A percentile compares a stretch with the other conserved stretches of the same genome.
These are phyloP conservation scores for Nesogale talazaci DNA, from an alignment of 2,113 vertebrate species.

Conservation along the genomic window DNA sequence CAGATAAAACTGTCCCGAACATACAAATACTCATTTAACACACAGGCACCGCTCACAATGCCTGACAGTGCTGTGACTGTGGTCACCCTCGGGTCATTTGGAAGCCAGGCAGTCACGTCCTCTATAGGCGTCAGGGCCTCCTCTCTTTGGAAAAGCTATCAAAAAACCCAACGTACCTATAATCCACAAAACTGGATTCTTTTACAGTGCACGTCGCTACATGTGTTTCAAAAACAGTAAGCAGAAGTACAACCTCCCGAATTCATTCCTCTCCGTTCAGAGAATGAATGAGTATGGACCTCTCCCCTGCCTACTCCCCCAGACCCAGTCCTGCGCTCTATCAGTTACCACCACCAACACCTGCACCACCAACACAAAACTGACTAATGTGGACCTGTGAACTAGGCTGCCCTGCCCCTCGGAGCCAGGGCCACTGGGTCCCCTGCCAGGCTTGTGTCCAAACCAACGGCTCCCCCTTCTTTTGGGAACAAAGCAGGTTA, in stretches of 20 bases:
- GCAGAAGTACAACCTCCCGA: constrained; percentile 62
- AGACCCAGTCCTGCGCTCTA: background rate
- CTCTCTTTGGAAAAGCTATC: constrained; percentile 82
- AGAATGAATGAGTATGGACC: constrained; percentile 63
- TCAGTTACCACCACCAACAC: constrained; percentile 17
- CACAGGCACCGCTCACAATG: constrained; percentile 80
- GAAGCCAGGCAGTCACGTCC: constrained; percentile 72
- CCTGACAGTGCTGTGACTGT: too few relatives aligned
- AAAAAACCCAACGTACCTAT: constrained; percentile 87
- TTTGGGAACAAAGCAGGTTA: constrained; percentile 16
- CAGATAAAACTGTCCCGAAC: too few relatives aligned
- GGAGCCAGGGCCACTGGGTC: background rate
- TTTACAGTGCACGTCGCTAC: constrained; percentile 82
- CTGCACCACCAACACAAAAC: constrained; percentile 28
- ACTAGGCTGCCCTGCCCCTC: background rate
- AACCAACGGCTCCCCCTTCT: background rate
- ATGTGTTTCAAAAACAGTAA: constrained; percentile 70
- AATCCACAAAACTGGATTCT: constrained; percentile 81
- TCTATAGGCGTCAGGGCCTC: constrained; percentile 78
- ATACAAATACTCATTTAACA: constrained; percentile 84
- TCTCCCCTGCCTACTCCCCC: background rate
- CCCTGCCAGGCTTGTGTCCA: background rate
- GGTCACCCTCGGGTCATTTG: constrained; percentile 69
- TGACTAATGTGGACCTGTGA: background rate
- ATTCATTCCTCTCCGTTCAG: constrained; percentile 70